phyloP scores from a whole-genome alignment of 2,888 invertebrate genomes.

The Drosophila buzzatii region DNA sequence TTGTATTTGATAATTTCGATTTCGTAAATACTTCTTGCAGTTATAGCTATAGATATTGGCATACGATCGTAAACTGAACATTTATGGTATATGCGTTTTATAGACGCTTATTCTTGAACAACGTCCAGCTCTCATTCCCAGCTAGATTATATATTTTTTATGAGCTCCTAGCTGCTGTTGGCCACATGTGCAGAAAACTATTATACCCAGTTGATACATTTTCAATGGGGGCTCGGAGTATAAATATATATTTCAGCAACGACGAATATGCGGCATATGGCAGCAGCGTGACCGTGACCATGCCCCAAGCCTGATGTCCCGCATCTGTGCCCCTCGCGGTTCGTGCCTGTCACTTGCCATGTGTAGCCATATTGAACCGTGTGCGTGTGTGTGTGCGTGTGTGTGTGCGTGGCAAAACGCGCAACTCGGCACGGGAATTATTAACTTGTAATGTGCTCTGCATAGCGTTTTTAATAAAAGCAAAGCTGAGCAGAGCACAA shows the following conservation, averaged over 20 bases:
- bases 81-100: neutral
- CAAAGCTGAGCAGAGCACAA: conserved; percentile 63
- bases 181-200: neutral
- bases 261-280: conserved; percentile 73
- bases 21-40: neutral
- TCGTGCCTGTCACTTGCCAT: conserved; percentile 22
- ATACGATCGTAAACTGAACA: neutral
- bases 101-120: neutral
- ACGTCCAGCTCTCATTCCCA: too few relatives aligned
- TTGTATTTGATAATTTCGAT: neutral
- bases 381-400: conserved; percentile 17
- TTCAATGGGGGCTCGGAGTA: conserved; percentile 6
- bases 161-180: neutral
- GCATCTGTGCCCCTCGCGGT: conserved; percentile 5
- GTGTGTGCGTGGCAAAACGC: conserved; percentile 36
- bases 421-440: conserved; percentile 75
- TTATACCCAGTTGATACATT: conserved; percentile 4
- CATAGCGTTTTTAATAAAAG: conserved; percentile 81
- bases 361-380: conserved; percentile 26
- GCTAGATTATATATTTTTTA: neutral
- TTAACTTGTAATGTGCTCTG: conserved; percentile 81
- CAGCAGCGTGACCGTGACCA: conserved; percentile 57
- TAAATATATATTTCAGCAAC: conserved; percentile 66
- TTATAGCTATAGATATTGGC: neutral
- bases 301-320: conserved; percentile 18